Percentiles rank a stretch among this genome's conserved stretches.
phyloP scores from a whole-genome alignment of 2,113 vertebrate genomes.

The Macrotus californicus region DNA sequence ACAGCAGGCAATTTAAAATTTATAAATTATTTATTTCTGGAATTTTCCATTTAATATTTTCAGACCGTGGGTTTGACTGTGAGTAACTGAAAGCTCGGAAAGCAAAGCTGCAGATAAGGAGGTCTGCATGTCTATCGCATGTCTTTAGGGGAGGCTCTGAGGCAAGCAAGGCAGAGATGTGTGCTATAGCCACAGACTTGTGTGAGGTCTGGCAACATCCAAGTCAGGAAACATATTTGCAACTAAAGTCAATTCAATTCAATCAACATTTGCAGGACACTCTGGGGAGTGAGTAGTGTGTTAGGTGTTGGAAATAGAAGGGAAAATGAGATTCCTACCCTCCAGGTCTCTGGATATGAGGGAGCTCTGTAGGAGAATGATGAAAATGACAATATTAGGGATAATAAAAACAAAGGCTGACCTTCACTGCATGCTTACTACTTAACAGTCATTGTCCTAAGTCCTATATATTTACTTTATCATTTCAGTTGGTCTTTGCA shows the following conservation, averaged over 20 bases:
- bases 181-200: not conserved
- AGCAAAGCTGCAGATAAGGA: not conserved
- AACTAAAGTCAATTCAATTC: not conserved
- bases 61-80: not conserved
- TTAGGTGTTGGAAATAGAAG: not conserved
- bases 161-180: not conserved
- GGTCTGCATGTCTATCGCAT: not conserved
- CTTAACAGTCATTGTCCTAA: not conserved
- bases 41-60: not conserved
- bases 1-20: not conserved
- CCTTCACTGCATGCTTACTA: not conserved
- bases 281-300: no score
- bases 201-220: not conserved
- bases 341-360: not conserved
- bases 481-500: not conserved
- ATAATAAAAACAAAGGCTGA: not conserved
- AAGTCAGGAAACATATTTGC: not conserved
- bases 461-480: not conserved
- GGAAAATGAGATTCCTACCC: not conserved
- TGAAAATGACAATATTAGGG: not conserved
- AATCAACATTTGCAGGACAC: not conserved
- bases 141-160: not conserved
- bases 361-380: not conserved
- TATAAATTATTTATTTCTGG: not conserved
- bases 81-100: no score